Percentiles rank a stretch among this genome's conserved stretches.
Evolutionary conservation across 2,888 invertebrate genomes (phyloP).

Genomic region (Drosophila austrosaltans): DNA sequence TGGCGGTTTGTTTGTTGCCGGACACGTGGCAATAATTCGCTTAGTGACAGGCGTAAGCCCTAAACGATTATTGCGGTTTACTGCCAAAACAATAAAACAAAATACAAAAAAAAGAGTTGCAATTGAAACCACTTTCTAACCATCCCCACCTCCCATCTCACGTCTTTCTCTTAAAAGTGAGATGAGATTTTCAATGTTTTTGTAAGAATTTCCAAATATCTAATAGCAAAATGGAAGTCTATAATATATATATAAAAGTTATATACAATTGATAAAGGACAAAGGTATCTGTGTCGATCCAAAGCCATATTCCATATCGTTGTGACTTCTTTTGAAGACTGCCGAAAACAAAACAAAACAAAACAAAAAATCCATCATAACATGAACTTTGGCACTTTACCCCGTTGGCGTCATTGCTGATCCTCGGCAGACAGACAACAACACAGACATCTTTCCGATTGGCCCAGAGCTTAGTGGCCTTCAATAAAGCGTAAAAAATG

Average conservation of each 20-base stretch:
- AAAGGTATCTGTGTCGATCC: no score
- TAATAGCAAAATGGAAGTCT: no score
- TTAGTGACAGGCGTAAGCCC: slow-evolving; percentile 73
- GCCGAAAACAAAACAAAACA: background rate
- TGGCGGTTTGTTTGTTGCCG: slow-evolving; percentile 19
- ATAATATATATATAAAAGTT: no score
- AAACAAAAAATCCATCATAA: background rate
- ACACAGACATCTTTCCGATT: slow-evolving; percentile 74
- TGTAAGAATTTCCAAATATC: no score
- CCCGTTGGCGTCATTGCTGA: slow-evolving; percentile 48
- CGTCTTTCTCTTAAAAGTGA: background rate
- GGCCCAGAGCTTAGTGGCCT: slow-evolving; percentile 56
- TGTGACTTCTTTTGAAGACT: slow-evolving; percentile 12
- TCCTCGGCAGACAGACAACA: slow-evolving; percentile 44
- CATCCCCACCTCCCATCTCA: background rate
- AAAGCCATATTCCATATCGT: background rate
- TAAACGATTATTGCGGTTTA: slow-evolving; percentile 68
- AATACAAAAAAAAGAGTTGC: slow-evolving; percentile 67
- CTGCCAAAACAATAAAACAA: slow-evolving; percentile 24
- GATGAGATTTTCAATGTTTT: background rate
- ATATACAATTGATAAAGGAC: no score
- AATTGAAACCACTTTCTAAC: slow-evolving; percentile 39
- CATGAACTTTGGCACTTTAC: slow-evolving; percentile 36
- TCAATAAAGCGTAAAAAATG: slow-evolving; percentile 66
- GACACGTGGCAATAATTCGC: slow-evolving; percentile 71